A percentile compares a stretch with the other conserved stretches of the same genome.
phyloP scores from a whole-genome alignment of 1,140 invertebrate species.

The Aphidius gifuensis region DNA sequence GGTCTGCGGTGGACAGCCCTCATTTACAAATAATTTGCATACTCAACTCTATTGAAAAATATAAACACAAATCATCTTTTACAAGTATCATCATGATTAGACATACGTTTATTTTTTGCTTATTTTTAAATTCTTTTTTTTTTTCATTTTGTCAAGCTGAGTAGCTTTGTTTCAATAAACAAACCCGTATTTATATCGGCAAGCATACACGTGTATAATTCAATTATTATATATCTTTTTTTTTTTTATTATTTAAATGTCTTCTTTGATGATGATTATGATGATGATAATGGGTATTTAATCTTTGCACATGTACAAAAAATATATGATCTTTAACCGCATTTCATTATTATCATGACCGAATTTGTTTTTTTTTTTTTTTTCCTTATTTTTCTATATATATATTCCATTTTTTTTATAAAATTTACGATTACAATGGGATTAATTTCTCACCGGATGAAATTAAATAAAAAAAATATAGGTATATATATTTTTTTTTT shows the following conservation, averaged over 20 bases:
- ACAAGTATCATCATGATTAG: too few relatives aligned
- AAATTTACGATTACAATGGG: neutral
- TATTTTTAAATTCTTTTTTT: slow-evolving; percentile 12
- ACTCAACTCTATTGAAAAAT: slow-evolving; percentile 27
- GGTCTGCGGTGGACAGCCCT: slow-evolving; percentile 53
- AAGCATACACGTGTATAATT: slow-evolving; percentile 3
- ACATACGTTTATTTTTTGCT: too few relatives aligned
- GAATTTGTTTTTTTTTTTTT: neutral
- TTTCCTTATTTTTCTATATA: too few relatives aligned
- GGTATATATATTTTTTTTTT: neutral
- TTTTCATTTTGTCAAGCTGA: too few relatives aligned
- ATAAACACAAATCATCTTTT: neutral
- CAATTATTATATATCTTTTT: too few relatives aligned
- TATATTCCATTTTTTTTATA: neutral
- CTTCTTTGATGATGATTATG: too few relatives aligned
- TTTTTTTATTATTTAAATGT: too few relatives aligned
- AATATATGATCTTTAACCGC: neutral
- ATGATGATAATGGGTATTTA: too few relatives aligned
- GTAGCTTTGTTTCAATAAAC: slow-evolving; percentile 48
- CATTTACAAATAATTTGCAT: slow-evolving; percentile 29
- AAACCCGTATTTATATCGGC: slow-evolving; percentile 37
- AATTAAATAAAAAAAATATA: neutral
- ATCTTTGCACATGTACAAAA: slow-evolving; percentile 10
- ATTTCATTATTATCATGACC: slow-evolving; percentile 1
- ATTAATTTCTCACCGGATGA: slow-evolving; percentile 3